Base-by-base conservation (phyloP, 2,797 vertebrate species). In the Ctenopoma multispine region DNA sequence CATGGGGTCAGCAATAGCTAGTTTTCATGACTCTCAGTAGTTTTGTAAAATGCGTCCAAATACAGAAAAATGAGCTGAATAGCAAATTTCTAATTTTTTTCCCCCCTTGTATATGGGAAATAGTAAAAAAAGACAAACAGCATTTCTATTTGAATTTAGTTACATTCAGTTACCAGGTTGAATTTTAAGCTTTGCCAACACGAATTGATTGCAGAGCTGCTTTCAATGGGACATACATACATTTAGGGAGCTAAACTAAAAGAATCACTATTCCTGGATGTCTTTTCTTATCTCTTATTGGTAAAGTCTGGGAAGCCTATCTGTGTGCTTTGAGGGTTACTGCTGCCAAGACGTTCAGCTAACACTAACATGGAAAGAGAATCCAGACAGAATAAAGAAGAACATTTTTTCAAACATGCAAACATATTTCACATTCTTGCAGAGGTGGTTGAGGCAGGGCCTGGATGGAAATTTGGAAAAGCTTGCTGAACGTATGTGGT, bases 351-450 rank as follows among this genome's bases (percentile, higher is more conserved):
- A 81, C 67, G 61, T 79, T 78, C 61, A 54, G 63, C 76, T 80
- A 84, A 87, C 75, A 84, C 75, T 75, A 90, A 92, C 86, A 91
- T 82, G 70, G 79, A 82, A 87, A 89, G 82, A 79, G 73, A 89
- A 77, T 80, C 76, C 80, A 89, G 84, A 80, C 85, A 61, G 79
- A 85, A 84, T 74, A 84, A 84, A 88, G 72, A 84, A 44, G 46
- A 57, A 58, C 51, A 27, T 46, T 68, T 51, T 77, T 50, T 46
- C 74, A 75, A 90, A 89, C 86, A 86, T 88, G 75, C 87, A 86
- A 89, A 91, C 87, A 93, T 92, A 80, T 89, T 92, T 94, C 67
- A 90, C 88, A 93, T 93, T 94, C 89, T 87, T 93, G 78, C 27
- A 83, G 74, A 68, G 84, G 84, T 86, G 80, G 88, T 67, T 77